Conservation (phyloP, 1,140 invertebrate genomes). For the Agraylea sexmaculata region DNA sequence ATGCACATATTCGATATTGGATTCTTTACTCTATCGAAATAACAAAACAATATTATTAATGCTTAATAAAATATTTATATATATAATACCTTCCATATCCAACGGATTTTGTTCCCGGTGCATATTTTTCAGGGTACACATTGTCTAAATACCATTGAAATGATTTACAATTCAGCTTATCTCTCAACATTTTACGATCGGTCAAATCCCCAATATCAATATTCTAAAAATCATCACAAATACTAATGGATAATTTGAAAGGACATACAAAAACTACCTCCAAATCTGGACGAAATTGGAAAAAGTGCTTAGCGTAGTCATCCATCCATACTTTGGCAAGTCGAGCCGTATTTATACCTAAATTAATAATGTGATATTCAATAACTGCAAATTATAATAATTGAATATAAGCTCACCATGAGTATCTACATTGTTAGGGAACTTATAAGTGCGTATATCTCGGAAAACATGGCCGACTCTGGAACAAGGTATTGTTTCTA, state of each 20-base stretch:
- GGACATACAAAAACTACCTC: conserved; percentile 53
- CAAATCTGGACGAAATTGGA: conserved; percentile 66
- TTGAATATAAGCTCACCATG: conserved; percentile 37
- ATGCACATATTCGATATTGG: conserved; percentile 53
- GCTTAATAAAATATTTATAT: neutral
- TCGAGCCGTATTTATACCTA: conserved; percentile 81
- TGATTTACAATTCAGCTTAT: conserved; percentile 61
- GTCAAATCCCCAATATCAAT: conserved; percentile 57
- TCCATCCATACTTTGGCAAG: conserved; percentile 97
- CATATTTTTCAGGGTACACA: conserved; percentile 76
- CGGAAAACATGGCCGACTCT: conserved; percentile 91
- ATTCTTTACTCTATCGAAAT: conserved; percentile 34
- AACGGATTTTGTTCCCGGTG: conserved; percentile 66
- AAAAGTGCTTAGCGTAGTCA: conserved; percentile 79
- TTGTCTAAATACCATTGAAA: conserved; percentile 75
- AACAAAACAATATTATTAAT: no score
- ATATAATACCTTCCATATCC: conserved; percentile 54
- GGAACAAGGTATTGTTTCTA: conserved; percentile 80
- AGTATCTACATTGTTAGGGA: conserved; percentile 77
- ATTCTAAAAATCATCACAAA: no score
- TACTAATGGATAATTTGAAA: no score
- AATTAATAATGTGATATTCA: no score
- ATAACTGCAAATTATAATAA: conserved; percentile 14
- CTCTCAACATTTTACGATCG: conserved; percentile 54
- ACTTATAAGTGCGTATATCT: conserved; percentile 87